Percentiles rank a stretch among this genome's conserved stretches.
phyloP scores from a whole-genome alignment of 2,797 vertebrate species.

The Leuciscus waleckii region DNA sequence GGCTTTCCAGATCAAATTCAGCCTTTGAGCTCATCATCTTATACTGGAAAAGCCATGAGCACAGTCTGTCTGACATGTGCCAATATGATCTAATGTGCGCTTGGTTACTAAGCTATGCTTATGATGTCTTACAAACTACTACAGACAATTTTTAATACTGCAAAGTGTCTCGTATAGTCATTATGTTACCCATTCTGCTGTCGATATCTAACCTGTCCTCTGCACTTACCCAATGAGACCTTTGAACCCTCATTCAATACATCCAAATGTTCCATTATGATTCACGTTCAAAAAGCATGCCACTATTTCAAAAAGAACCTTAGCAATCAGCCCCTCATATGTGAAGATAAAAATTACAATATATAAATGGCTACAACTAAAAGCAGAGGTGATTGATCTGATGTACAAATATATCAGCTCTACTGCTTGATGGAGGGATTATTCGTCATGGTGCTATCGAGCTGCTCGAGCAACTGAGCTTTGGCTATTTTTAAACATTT shows the following conservation, averaged over 20 bases:
- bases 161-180: constrained; percentile 12
- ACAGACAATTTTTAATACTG: neutral
- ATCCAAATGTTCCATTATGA: constrained; percentile 9
- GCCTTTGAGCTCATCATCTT: neutral
- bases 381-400: constrained; percentile 54
- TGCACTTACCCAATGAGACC: constrained; percentile 1
- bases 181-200: neutral
- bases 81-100: constrained; percentile 1
- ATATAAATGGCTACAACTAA: constrained; percentile 45
- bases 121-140: neutral
- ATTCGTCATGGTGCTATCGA: constrained; percentile 25
- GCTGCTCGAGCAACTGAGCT: constrained; percentile 36
- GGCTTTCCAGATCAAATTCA: constrained; percentile 18
- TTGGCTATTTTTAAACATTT: constrained; percentile 60
- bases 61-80: neutral
- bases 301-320: constrained; percentile 35
- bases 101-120: constrained; percentile 7
- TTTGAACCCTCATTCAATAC: constrained; percentile 15
- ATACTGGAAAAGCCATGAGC: constrained; percentile 3
- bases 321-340: constrained; percentile 15
- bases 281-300: constrained; percentile 16
- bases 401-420: constrained; percentile 30
- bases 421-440: constrained; percentile 39
- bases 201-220: constrained; percentile 5
- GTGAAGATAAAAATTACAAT: neutral